A percentile compares a stretch with the other conserved stretches of the same genome.
phyloP scores from a whole-genome alignment of 1,140 invertebrate genomes.

The Homarus americanus region DNA sequence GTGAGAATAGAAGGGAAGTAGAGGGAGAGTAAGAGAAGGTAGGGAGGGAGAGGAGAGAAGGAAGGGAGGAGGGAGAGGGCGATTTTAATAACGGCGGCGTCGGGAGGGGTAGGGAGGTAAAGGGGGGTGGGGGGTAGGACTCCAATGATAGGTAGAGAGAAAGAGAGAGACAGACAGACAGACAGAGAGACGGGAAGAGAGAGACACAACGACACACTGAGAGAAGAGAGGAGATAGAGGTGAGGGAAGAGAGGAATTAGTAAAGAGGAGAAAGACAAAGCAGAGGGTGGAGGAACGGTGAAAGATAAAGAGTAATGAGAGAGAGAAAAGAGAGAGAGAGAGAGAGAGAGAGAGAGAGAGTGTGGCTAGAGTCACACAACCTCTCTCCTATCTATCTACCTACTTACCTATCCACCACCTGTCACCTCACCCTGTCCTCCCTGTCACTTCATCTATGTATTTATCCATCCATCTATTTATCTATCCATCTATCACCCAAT shows the following conservation, averaged over 20 bases:
- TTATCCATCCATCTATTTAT: no score
- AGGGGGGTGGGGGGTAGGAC: not conserved
- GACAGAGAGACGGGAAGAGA: not conserved
- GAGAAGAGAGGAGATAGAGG: not conserved
- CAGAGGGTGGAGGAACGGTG: not conserved
- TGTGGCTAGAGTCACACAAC: no score
- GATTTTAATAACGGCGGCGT: no score
- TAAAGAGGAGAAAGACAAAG: not conserved
- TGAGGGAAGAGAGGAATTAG: not conserved
- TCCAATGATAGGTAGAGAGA: not conserved
- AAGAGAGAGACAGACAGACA: not conserved
- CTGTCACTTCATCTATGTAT: no score
- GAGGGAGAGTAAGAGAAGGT: not conserved
- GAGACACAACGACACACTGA: not conserved
- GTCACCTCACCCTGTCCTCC: no score
- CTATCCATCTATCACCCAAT: no score
- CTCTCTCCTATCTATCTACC: no score
- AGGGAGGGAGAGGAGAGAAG: not conserved
- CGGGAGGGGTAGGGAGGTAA: not conserved
- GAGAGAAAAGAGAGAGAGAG: not conserved
- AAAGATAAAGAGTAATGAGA: not conserved
- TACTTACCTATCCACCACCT: no score
- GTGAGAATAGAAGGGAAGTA: conserved; percentile 60
- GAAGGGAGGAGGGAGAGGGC: not conserved
- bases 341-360: not conserved